Evolutionary conservation across 2,888 invertebrate genomes (phyloP), one percentile per base, ranked within the genome.

Genomic region (Lottia scabra): DNA sequence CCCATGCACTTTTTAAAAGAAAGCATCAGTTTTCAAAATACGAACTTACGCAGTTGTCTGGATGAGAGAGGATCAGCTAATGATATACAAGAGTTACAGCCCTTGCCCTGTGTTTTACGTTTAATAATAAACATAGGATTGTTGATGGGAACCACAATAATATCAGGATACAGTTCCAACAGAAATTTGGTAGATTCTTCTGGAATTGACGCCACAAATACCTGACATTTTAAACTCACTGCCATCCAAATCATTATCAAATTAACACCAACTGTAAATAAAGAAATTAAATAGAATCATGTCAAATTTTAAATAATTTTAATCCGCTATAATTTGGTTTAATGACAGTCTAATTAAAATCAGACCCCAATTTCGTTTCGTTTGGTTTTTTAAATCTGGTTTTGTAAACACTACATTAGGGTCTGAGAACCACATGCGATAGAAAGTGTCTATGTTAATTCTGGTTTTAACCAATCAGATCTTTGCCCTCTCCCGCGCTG

Each of bases 1-100:
- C n/a, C n/a, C n/a, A n/a, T n/a, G n/a, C n/a, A n/a, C n/a, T n/a
- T n/a, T n/a, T n/a, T n/a, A n/a, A n/a, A n/a, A n/a, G n/a, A n/a
- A 76, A 56, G 79, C 77, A 19, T 75, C 72, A 12, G 76, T 66
- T 27, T 78, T 26, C 16, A n/a, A 56, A 56, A 56, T 19, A 6
- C 2, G 12, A 23, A 56, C 56, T 56, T 56, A 56, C 56, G 56
- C 10, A 56, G 10, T 19, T 56, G 13, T 56, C 23, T 19, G 4
- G 19, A 19, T 2, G 19, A 56, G 19, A 56, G 8, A 56, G 56
- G 23, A 56, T 23, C 19, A 12, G 56, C 19, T 56, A 56, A 23
- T 56, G 56, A 56, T 2, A 56, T 23, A 13, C 56, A 56, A 3
- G 23, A 19, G 23, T 56, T 12, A 56, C 23, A 56, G 23, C 56